Evolutionary conservation across 2,113 vertebrate species (phyloP).

Genomic region (Danionella cerebrum): DNA sequence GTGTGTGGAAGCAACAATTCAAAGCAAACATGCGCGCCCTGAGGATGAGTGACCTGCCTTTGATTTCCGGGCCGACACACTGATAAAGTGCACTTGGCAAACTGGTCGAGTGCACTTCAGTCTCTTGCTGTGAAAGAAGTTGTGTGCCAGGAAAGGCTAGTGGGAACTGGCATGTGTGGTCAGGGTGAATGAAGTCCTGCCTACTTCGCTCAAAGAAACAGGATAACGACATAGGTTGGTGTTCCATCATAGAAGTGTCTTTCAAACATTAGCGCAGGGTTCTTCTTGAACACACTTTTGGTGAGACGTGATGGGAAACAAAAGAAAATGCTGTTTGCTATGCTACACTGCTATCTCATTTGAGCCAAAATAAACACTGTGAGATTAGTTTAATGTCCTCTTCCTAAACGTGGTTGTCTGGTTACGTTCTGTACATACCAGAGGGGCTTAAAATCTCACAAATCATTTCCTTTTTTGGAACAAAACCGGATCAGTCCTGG

Average conservation of each 20-base stretch:
- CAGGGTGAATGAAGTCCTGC: neutral
- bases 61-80: conserved; percentile 4
- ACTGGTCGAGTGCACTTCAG: conserved; percentile 8
- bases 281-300: neutral
- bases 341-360: neutral
- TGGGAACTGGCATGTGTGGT: neutral
- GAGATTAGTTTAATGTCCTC: conserved; percentile 13
- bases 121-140: neutral
- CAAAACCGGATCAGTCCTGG: too few species aligned
- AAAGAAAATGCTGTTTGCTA: conserved; percentile 4
- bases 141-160: neutral
- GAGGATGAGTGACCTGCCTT: conserved; percentile 24
- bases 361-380: conserved; percentile 3
- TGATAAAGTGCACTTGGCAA: conserved; percentile 16
- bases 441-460: neutral
- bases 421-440: neutral
- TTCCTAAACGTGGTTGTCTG: neutral
- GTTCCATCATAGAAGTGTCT: neutral
- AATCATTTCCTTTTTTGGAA: neutral
- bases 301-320: neutral
- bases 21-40: neutral
- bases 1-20: conserved; percentile 1
- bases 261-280: neutral
- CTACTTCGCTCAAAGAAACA: neutral
- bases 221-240: neutral